These are phyloP conservation scores for Phataginus tricuspis DNA, from an alignment of 2,797 vertebrate genomes.

Conservation along the genomic window DNA sequence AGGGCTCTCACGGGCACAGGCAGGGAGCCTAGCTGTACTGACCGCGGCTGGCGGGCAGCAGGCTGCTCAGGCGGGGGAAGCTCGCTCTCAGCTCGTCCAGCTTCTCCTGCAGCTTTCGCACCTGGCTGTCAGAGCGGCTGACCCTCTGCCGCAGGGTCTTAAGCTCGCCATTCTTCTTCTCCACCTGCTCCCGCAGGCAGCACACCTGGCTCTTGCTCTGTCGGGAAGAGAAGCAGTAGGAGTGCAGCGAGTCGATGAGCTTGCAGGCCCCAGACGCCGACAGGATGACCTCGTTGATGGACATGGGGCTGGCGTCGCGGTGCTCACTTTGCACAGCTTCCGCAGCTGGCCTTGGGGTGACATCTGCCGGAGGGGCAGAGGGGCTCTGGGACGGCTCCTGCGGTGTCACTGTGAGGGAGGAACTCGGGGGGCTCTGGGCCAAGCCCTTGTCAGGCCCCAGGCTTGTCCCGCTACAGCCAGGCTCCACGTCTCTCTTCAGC, in stretches of 20 bases:
- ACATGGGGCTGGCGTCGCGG: conserved; percentile 87
- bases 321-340: conserved; percentile 85
- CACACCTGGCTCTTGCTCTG: conserved; percentile 86
- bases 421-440: conserved; percentile 73
- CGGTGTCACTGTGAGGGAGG: conserved; percentile 83
- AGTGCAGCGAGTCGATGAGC: conserved; percentile 88
- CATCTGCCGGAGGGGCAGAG: conserved; percentile 84
- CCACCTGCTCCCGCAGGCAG: conserved; percentile 86
- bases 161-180: conserved; percentile 84
- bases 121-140: conserved; percentile 86
- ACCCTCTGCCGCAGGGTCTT: conserved; percentile 84
- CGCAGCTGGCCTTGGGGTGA: conserved; percentile 84
- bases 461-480: conserved; percentile 81
- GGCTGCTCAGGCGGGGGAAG: conserved; percentile 83
- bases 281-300: conserved; percentile 89
- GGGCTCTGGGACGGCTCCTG: conserved; percentile 85
- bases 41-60: conserved; percentile 86
- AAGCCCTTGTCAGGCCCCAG: conserved; percentile 66
- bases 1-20: background rate
- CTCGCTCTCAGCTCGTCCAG: conserved; percentile 85
- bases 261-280: conserved; percentile 86
- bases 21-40: conserved; percentile 78
- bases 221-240: conserved; percentile 87
- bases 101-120: conserved; percentile 87
- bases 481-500: conserved; percentile 83